phyloP scores from a whole-genome alignment of 2,113 vertebrate species.

The Carettochelys insculpta region DNA sequence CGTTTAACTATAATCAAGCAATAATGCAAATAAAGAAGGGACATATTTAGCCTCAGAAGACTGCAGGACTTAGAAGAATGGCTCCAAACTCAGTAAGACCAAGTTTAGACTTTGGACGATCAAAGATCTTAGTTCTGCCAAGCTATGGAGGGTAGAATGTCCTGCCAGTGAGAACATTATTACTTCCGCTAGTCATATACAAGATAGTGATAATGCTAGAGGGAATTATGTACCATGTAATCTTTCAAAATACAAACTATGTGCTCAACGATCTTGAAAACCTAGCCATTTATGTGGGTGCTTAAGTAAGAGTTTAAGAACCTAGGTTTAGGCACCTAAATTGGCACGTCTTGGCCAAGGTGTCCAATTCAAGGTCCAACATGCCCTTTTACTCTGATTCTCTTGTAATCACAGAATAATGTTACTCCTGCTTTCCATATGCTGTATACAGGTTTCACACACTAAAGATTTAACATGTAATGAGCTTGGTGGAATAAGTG shows the following conservation, averaged over 20 bases:
- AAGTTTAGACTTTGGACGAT: neutral
- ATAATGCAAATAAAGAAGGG: neutral
- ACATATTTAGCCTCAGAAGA: neutral
- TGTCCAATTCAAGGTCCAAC: neutral
- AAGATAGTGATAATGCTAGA: neutral
- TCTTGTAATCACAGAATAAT: neutral
- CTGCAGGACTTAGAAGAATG: neutral
- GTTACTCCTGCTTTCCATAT: neutral
- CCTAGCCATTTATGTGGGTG: neutral
- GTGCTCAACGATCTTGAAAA: neutral
- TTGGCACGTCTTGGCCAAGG: neutral
- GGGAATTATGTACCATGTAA: neutral
- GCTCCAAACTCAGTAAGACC: neutral
- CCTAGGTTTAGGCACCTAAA: neutral
- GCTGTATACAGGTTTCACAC: accelerated
- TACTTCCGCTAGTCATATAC: neutral
- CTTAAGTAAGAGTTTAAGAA: neutral
- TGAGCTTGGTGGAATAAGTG: neutral
- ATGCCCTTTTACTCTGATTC: neutral
- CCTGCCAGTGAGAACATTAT: neutral
- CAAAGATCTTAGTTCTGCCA: neutral
- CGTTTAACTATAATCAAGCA: neutral
- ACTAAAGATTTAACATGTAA: accelerated
- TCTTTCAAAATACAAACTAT: neutral
- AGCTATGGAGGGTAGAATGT: neutral